A percentile compares a stretch with the other conserved stretches of the same genome.
These are phyloP conservation scores for Drosophila subsilvestris DNA, from an alignment of 2,888 invertebrate genomes.

Conservation along the genomic window DNA sequence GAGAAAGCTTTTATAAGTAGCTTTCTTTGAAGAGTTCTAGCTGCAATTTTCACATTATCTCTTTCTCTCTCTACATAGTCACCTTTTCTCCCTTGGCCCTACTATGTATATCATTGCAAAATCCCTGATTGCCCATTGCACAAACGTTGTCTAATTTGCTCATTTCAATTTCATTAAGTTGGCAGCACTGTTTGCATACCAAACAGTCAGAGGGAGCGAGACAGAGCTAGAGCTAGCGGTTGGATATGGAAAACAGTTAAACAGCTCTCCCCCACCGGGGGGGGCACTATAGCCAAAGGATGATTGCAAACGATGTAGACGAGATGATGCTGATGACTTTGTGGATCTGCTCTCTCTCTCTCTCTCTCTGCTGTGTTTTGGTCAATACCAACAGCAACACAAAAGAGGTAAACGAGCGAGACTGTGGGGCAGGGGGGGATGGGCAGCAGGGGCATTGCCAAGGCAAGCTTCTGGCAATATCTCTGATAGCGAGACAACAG, in stretches of 20 bases:
- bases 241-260: constrained; percentile 58
- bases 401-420: constrained; percentile 56
- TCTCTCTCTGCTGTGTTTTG: constrained; percentile 39
- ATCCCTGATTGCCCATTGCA: constrained; percentile 38
- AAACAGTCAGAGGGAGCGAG: constrained; percentile 40
- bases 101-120: neutral
- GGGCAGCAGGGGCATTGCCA: neutral
- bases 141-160: constrained; percentile 68
- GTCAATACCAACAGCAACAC: constrained; percentile 64
- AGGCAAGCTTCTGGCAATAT: constrained; percentile 65
- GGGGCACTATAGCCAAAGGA: constrained; percentile 23
- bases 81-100: no score
- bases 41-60: neutral
- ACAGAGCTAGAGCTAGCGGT: constrained; percentile 46
- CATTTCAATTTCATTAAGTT: constrained; percentile 78
- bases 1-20: no score
- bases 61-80: neutral
- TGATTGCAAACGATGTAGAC: constrained; percentile 28
- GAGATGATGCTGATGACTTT: constrained; percentile 54
- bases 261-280: constrained; percentile 73
- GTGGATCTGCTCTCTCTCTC: constrained; percentile 40
- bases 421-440: neutral
- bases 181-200: constrained; percentile 75
- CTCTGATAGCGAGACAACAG: constrained; percentile 61
- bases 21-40: neutral